Percentiles rank a stretch among this genome's conserved stretches.
Evolutionary conservation across 2,797 vertebrate genomes (phyloP).

Genomic region (Meriones psammophilus): DNA sequence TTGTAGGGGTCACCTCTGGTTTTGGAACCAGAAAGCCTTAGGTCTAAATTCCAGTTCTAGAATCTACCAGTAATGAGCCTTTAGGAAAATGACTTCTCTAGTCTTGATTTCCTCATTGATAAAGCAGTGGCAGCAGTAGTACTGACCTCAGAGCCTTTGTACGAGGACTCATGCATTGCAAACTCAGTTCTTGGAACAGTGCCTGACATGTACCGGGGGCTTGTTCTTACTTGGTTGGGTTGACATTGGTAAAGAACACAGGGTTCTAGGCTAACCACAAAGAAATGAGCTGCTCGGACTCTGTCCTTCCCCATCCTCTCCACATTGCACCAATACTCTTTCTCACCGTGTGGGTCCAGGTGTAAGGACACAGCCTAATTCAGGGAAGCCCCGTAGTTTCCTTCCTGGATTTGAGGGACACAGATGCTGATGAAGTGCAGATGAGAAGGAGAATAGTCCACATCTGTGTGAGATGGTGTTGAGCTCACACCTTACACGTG

Average conservation of each 20-base stretch:
- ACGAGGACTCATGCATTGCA: background rate
- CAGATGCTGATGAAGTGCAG: background rate
- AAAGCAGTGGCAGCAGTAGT: background rate
- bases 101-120: conserved; percentile 1
- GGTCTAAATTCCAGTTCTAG: background rate
- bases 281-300: background rate
- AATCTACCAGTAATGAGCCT: background rate
- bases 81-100: conserved; percentile 33
- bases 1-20: background rate
- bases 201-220: background rate
- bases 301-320: background rate
- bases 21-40: conserved; percentile 47
- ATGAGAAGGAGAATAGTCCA: background rate
- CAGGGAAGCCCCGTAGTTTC: background rate
- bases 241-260: background rate
- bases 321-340: background rate
- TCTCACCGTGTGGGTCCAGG: background rate
- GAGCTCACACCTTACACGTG: background rate
- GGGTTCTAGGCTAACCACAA: background rate
- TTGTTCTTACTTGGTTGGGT: background rate
- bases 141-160: background rate
- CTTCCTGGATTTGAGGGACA: background rate
- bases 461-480: background rate
- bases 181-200: background rate
- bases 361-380: background rate